Evolutionary conservation across 2,888 invertebrate genomes (phyloP).

Genomic region (Acholoe squamosa): DNA sequence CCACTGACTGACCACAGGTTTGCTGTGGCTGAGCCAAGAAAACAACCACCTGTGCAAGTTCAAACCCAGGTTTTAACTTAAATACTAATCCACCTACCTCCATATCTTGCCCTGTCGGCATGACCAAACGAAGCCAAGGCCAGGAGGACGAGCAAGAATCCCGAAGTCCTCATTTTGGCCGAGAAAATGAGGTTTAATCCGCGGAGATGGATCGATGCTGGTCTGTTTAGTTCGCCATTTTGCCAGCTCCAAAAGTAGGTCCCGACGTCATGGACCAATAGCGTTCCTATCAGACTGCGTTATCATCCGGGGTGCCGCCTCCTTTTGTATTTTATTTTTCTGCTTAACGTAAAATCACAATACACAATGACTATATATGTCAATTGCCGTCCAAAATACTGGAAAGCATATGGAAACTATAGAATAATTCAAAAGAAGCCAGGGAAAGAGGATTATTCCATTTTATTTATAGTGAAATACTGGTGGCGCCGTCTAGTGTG

Average conservation of each 20-base stretch:
- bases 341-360: too few species aligned
- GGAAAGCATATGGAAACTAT: too few species aligned
- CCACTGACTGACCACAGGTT: neutral
- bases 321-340: neutral
- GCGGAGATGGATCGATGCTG: neutral
- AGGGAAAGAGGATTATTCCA: too few species aligned
- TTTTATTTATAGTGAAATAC: too few species aligned
- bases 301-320: neutral
- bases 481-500: neutral
- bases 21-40: neutral
- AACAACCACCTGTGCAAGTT: constrained; percentile 20
- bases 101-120: neutral
- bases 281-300: neutral
- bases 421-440: too few species aligned
- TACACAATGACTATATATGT: too few species aligned
- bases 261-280: neutral
- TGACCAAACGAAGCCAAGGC: too few species aligned
- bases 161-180: neutral
- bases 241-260: constrained; percentile 30
- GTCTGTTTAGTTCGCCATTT: constrained; percentile 37
- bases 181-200: constrained; percentile 11
- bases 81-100: neutral
- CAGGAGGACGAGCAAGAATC: constrained; percentile 6
- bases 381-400: too few species aligned
- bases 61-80: neutral